Base-by-base conservation (phyloP, 1,140 invertebrate species). In the Zaprionus kolodkinae region DNA sequence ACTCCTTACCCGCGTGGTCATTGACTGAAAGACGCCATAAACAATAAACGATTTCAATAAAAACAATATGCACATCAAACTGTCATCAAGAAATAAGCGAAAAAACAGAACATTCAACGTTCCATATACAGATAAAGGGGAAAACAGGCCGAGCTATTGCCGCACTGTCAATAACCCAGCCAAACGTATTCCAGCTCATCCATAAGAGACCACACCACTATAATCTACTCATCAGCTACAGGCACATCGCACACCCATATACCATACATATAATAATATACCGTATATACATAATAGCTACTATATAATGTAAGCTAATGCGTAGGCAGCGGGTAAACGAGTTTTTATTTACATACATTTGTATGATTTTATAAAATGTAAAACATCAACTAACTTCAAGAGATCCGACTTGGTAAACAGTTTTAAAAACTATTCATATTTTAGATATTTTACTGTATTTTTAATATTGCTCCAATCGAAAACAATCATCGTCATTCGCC, bases 1-100 rank as follows among this genome's bases (percentile, higher is more conserved):
- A 77, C 93, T 95, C 66, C 94, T 95, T 67, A 94, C 95, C 54
- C 93, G 95, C 79, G 93, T 95, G 52, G 94, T 95, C 76, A 93
- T 95, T 78, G 94, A 95, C 93, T 94, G 93, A 94, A 92, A 84
- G 78, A 71, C 67, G 81, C 77, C 78, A 76, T 88, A 89, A 88
- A 68, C 36, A 75, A 72, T 56, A 13, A 52, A 86, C 61, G 68
- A 72, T 84, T 86, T 76, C 77, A 79, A 83, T 72, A 64, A 75
- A 81, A 75, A 81, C 67, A 61, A 70, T 60, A 61, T 61, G 57
- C 48, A 70, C 56, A 62, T 65, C 33, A 62, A 40, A 27, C 35
- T 45, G 40, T 45, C 57, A 71, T 65, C 69, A 63, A 77, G 55
- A 75, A 84, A 89, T 75, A 85, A 61, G 21, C 66, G 33, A 61